Evolutionary conservation across 2,113 vertebrate genomes (phyloP), one percentile per base, ranked within the genome.

Genomic region (Prietella phreatophila): DNA sequence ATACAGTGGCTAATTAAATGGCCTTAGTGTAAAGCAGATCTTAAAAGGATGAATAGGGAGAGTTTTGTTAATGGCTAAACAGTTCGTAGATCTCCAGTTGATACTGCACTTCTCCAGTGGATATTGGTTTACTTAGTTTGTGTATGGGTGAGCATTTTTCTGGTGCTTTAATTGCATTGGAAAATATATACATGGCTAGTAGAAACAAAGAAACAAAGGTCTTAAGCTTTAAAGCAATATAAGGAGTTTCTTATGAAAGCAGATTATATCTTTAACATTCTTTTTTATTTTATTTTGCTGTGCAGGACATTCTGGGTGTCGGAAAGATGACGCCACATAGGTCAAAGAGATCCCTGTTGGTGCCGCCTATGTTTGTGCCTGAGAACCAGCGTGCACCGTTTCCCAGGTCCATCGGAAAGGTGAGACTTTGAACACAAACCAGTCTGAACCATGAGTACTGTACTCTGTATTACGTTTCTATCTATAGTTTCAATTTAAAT

Each of bases 331-430:
- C 93, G 89, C 93, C 95, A 17, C 92, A 96, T 89, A 96, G 98
- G 92, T 95, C 95, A 78, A 99, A 97, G 94, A 95, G 98, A 87
- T 96, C 97, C 88, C 96, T 99, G 89, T 94, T 99, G 93, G 94
- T 97, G 55, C 96, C 97, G 71, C 95, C 96, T 0, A 96, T 99
- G 93, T 93, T 96, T 86, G 96, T 99, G 84, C 96, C 97, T 14
- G 98, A 99, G 94, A 98, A 97, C 94, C 97, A 97, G 93, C 96
- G 98, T 91, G 94, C 96, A 15, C 97, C 97, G 0, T 99, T 99
- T 78, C 98, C 98, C 36, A 96, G 95, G 93, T 76, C 87, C 50
- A 96, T 98, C 65, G 98, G 98, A 94, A 97, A 91, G 97, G 98
- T 99, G 96, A 96, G 96, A 27, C 61, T 19, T 25, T 67, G 19